Evolutionary conservation across 64 coral and sea anemone species (phyloP).

Genomic region (Stylophora pistillata): DNA sequence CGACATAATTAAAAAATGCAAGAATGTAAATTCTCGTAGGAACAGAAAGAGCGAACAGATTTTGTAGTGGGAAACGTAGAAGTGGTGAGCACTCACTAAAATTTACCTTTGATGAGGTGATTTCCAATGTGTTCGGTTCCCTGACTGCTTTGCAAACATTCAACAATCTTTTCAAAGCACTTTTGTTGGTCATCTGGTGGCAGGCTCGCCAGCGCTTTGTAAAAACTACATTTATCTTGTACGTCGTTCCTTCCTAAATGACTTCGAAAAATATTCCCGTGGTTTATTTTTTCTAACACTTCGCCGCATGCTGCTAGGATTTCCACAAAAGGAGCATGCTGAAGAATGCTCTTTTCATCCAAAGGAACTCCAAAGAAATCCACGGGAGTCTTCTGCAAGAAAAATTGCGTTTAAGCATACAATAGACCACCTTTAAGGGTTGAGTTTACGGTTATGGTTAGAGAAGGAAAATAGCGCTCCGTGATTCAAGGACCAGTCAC

Average conservation of each 20-base stretch:
- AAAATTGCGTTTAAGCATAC: background rate
- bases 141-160: background rate
- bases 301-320: background rate
- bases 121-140: background rate
- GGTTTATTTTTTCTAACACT: background rate
- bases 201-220: background rate
- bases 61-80: too few species aligned
- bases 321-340: background rate
- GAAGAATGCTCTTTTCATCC: background rate
- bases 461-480: too few species aligned
- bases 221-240: background rate
- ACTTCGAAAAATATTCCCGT: background rate
- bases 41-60: too few species aligned
- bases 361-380: conserved; percentile 34
- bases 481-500: too few species aligned
- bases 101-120: background rate
- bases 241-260: background rate
- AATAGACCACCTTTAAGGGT: too few species aligned
- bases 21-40: too few species aligned
- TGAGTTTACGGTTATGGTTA: too few species aligned
- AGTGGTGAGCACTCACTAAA: too few species aligned
- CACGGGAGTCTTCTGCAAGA: background rate
- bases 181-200: background rate
- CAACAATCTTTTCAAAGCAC: conserved; percentile 1
- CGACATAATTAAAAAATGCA: too few species aligned